Evolutionary conservation across 2,888 invertebrate genomes (phyloP), one percentile per base, ranked within the genome.

Genomic region (Hirtodrosophila confusa): DNA sequence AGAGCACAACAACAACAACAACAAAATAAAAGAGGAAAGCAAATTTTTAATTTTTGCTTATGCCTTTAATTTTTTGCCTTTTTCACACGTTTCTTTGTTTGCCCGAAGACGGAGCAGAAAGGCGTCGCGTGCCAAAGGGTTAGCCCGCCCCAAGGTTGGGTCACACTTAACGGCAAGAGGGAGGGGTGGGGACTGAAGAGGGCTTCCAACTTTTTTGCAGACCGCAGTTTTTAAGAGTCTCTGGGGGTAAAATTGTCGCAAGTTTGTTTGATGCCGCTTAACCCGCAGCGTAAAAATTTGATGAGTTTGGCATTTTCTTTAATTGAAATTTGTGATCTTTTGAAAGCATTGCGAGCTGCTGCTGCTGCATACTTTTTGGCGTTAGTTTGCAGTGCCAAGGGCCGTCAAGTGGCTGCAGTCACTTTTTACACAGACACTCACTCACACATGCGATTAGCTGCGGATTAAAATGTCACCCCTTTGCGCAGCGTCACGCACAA

Each of bases 391-490:
- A 57, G 62, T 54, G 57, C 27, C 54, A 57, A 43, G 51, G 48
- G 73, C 53, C 64, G 51, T 83, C 76, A 79, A 84, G 75, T 80
- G 82, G 68, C 79, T 82, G 77, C 79, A 83, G 84, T 82, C 82
- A 80, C 62, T 70, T 77, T 45, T 17, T 7, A 60, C 56, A 49
- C 57, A 36, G 65, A 67, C 54, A 60, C 58, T 65, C 66, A 62
- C 67, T 74, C 80, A 82, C 78, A 83, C 73, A 89, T 86, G 88
- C 86, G 89, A 90, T 90, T 89, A 89, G 80, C 85, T 82, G 78
- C 73, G 88, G 86, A 89, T 90, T 89, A 89, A 89, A 89, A 90
- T 89, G 89, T 89, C 89, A 89, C 86, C 88, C 89, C 82, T 79
- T 80, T 74, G 65, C 68, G 78, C 69, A 64, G 69, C 66, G 80